These are phyloP conservation scores for Acanthosoma haemorrhoidale DNA, from an alignment of 2,888 invertebrate species.

Conservation along the genomic window DNA sequence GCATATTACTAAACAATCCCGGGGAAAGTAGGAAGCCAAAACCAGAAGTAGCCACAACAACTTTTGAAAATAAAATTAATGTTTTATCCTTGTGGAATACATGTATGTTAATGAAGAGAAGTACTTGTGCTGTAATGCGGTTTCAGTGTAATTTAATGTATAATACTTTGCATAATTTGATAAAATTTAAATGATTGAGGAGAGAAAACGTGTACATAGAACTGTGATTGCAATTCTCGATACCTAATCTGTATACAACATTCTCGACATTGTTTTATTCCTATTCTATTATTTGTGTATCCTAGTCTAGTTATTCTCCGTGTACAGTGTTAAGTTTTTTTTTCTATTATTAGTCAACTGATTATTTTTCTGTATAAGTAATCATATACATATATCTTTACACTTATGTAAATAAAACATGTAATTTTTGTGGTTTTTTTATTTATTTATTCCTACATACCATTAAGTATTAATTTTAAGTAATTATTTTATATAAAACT, in stretches of 20 bases:
- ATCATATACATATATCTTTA: not conserved
- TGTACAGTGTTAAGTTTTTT: slow-evolving; percentile 16
- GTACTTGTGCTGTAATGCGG: not conserved
- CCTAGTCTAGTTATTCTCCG: not conserved
- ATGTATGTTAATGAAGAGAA: not conserved
- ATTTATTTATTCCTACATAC: not conserved
- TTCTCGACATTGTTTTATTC: slow-evolving; percentile 6
- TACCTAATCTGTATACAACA: not conserved
- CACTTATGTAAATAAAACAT: not conserved
- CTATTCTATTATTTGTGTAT: slow-evolving; percentile 6
- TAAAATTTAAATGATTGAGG: not conserved
- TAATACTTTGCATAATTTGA: not conserved
- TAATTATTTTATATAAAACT: slow-evolving; percentile 8
- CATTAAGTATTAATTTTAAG: not conserved
- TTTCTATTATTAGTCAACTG: slow-evolving; percentile 1
- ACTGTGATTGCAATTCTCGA: not conserved
- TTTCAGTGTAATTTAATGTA: not conserved
- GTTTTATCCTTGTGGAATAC: no score
- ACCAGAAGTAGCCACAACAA: no score
- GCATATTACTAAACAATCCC: no score
- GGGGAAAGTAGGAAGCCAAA: no score
- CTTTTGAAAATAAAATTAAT: no score
- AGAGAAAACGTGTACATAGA: not conserved
- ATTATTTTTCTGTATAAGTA: not conserved
- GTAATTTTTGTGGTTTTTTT: not conserved